These are phyloP conservation scores for Caenorhabditis zanzibari DNA, from an alignment of 2,888 invertebrate genomes.

Conservation along the genomic window DNA sequence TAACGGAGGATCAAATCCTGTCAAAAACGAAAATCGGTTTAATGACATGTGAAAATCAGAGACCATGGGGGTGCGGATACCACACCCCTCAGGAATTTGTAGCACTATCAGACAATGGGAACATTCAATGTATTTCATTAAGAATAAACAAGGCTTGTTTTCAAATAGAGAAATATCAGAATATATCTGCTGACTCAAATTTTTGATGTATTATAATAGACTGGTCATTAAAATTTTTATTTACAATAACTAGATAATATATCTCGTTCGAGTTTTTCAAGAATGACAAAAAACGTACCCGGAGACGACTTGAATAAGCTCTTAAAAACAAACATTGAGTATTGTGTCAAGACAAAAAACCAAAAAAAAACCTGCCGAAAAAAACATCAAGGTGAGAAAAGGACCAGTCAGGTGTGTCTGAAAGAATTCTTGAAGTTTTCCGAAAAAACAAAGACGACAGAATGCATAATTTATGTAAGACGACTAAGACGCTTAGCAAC, in stretches of 20 bases:
- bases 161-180: too few relatives aligned
- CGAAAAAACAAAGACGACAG: conserved; percentile 1
- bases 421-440: not conserved
- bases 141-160: too few relatives aligned
- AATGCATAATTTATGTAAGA: conserved; percentile 40
- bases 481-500: conserved; percentile 56
- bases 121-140: too few relatives aligned
- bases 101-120: not conserved
- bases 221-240: too few relatives aligned
- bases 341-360: not conserved
- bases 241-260: too few relatives aligned
- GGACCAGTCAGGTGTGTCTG: conserved; percentile 8
- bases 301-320: too few relatives aligned
- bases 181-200: too few relatives aligned
- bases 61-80: not conserved
- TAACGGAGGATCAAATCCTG: not conserved
- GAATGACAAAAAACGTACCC: too few relatives aligned
- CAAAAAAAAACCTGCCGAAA: not conserved
- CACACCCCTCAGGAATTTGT: not conserved
- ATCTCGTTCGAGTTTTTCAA: too few relatives aligned
- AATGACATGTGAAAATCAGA: not conserved
- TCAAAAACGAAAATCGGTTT: not conserved
- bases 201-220: too few relatives aligned
- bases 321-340: too few relatives aligned
- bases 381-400: conserved; percentile 6